Conservation (phyloP, 2,888 invertebrate genomes). For the Mimachlamys varia region DNA sequence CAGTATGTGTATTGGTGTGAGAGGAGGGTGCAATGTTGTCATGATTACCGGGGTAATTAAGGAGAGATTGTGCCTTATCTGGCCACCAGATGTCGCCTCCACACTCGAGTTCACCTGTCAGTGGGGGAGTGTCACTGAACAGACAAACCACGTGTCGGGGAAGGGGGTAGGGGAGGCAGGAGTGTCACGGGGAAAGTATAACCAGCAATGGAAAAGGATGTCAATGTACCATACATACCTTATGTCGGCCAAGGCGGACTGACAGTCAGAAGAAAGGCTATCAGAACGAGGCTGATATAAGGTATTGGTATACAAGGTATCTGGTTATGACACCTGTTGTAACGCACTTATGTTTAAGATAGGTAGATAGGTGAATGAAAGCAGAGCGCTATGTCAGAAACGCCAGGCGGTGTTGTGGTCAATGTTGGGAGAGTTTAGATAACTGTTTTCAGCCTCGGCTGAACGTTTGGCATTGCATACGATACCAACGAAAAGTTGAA, state of each 20-base stretch:
- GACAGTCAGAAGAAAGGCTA: not conserved
- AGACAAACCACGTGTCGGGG: constrained; percentile 1
- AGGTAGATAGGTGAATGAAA: constrained; percentile 15
- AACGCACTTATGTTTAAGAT: not conserved
- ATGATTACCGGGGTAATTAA: constrained; percentile 9
- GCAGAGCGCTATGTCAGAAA: constrained; percentile 12
- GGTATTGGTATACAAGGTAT: not conserved
- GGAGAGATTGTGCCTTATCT: constrained; percentile 14
- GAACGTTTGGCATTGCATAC: not conserved
- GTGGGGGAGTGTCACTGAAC: not conserved
- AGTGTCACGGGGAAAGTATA: not conserved
- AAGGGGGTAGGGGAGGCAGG: not conserved
- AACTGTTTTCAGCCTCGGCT: not conserved
- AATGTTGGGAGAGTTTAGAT: not conserved
- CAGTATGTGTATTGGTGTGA: constrained; percentile 5
- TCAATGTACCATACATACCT: not conserved
- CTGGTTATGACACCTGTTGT: constrained; percentile 22
- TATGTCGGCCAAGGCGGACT: not conserved
- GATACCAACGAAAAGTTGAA: not conserved
- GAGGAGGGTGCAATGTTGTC: constrained; percentile 26
- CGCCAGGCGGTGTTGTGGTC: not conserved
- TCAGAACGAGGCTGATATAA: not conserved
- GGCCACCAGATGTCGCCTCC: constrained; percentile 19
- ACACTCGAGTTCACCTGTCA: constrained; percentile 36
- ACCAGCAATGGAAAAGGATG: not conserved